phyloP scores from a whole-genome alignment of 2,113 vertebrate genomes.

The Notiomystis cincta region DNA sequence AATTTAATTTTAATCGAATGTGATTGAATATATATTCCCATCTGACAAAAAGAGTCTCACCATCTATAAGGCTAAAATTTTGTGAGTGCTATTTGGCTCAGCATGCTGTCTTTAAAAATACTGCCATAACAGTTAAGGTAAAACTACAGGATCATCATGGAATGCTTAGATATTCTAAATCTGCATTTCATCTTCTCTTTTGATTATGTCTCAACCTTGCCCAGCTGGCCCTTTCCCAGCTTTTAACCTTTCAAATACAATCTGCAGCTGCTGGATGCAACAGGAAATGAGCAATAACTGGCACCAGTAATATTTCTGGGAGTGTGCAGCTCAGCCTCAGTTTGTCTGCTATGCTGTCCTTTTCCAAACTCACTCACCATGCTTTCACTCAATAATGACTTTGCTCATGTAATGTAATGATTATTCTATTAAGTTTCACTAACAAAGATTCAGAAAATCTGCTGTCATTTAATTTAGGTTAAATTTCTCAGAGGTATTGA shows the following conservation, averaged over 20 bases:
- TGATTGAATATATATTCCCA: neutral
- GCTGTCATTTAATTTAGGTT: neutral
- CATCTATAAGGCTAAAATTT: neutral
- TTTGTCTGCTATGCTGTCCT: neutral
- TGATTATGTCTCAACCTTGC: neutral
- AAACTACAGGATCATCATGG: neutral
- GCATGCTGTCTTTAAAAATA: neutral
- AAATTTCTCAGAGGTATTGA: neutral
- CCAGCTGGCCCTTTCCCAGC: neutral
- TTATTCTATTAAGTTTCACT: neutral
- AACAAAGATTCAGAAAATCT: neutral
- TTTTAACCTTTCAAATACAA: neutral
- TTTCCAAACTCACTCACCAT: neutral
- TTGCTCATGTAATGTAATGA: too few species aligned
- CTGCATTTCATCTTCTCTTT: neutral
- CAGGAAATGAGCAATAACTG: neutral
- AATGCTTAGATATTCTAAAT: neutral
- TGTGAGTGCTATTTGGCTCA: neutral
- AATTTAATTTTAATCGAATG: neutral
- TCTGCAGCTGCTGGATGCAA: neutral
- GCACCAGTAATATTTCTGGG: neutral
- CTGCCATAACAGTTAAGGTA: neutral
- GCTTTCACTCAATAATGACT: neutral
- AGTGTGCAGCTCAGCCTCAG: neutral
- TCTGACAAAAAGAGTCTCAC: neutral